Percentiles rank a stretch among this genome's conserved stretches.
Evolutionary conservation across 53 echinoderm and acorn worm species (phyloP).

Genomic region (Echinarachnius parma): DNA sequence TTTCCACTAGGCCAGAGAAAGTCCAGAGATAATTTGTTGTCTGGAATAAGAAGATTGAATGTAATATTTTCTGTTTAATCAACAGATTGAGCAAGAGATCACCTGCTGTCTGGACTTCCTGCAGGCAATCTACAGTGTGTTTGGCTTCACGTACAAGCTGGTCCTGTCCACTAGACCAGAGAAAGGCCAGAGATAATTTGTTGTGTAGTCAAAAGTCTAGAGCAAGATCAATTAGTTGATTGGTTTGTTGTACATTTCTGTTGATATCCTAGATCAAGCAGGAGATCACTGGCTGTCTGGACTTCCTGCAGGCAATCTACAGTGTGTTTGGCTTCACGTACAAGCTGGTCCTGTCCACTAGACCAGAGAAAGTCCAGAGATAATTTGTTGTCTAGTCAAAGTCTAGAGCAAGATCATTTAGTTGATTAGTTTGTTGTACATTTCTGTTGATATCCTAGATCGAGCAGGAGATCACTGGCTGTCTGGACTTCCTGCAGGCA

Average conservation of each 20-base stretch:
- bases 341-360: slow-evolving; percentile 81
- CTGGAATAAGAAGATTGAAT: too few relatives aligned
- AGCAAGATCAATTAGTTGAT: too few relatives aligned
- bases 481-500: slow-evolving; percentile 77
- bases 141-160: slow-evolving; percentile 93
- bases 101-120: slow-evolving; percentile 85
- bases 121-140: slow-evolving; percentile 64
- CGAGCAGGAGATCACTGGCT: slow-evolving; percentile 74
- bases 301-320: slow-evolving; percentile 80
- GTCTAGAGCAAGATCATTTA: too few relatives aligned
- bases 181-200: slow-evolving; percentile 78
- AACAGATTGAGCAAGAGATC: slow-evolving; percentile 90
- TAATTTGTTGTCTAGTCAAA: slow-evolving; percentile 83
- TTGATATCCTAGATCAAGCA: slow-evolving; percentile 81
- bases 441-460: too few relatives aligned
- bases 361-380: slow-evolving; percentile 86
- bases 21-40: too few relatives aligned
- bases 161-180: slow-evolving; percentile 88
- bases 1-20: too few relatives aligned
- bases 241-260: too few relatives aligned
- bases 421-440: too few relatives aligned
- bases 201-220: too few relatives aligned
- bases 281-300: slow-evolving; percentile 85
- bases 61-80: too few relatives aligned
- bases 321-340: slow-evolving; percentile 87